Base-by-base conservation (phyloP, 2,888 invertebrate genomes). In the Rhodophaea formosa region DNA sequence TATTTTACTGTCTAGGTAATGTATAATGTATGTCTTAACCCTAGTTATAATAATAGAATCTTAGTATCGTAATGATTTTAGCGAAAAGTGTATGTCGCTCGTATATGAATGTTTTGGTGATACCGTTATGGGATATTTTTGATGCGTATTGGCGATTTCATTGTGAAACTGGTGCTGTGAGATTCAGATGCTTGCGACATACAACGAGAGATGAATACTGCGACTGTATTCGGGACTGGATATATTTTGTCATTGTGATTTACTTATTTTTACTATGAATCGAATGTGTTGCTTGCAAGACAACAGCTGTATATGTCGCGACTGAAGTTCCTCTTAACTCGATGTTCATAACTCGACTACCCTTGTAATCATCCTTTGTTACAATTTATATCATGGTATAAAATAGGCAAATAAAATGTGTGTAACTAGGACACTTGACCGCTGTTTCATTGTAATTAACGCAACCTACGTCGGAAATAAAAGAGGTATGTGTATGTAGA, bases 371-470 rank as follows among this genome's bases (percentile, higher is more conserved):
- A 88, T 86, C 87, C 78, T 90, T 81, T 83, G 88, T 90, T 90
- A 88, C 83, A 77, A 84, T 86, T 88, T 86, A 80, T 88, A 88
- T 86, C 84, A 86, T 85, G 82, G 77, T 87, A 87, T 86, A 86
- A 84, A 84, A 85, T 87, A 87, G 84, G 74, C 74, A 77, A 90
- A 88, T 85, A 88, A 88, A 84, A 77, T 88, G 89, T 89, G 90
- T 91, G 90, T 89, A 88, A 86, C 82, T 90, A 90, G 88, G 77
- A 85, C 80, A 80, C 75, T n/a, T 65, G 67, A 80, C 63, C 63
- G 82, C 66, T 80, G 87, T 89, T 89, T 88, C 65, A 88, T 86
- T 88, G 39, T 39, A 39, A 10, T 39, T 14, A 51, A n/a, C n/a
- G n/a, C n/a, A n/a, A 42, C 16, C 16, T 42, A 39, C 12, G 23